Percentiles rank a stretch among this genome's conserved stretches.
phyloP scores from a whole-genome alignment of 1,140 invertebrate species.

The Aphaenogaster rudis region DNA sequence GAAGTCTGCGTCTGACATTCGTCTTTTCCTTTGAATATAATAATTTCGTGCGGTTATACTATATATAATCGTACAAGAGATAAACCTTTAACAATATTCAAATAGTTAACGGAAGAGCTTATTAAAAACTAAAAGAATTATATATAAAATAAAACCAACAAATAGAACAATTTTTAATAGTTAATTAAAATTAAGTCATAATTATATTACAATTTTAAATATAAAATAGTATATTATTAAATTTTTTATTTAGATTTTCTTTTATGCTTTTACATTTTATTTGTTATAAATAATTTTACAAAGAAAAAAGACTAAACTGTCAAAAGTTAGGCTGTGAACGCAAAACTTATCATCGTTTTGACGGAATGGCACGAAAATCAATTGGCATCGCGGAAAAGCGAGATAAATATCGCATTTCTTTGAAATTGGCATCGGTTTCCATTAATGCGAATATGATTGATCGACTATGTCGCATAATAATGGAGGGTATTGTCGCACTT shows the following conservation, averaged over 20 bases:
- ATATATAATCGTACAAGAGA: background rate
- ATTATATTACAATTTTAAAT: constrained; percentile 4
- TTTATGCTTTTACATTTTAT: background rate
- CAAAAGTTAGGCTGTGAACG: background rate
- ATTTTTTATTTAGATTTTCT: background rate
- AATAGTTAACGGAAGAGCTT: background rate
- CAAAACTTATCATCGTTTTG: background rate
- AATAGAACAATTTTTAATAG: background rate
- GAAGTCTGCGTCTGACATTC: background rate
- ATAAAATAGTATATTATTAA: background rate
- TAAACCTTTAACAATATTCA: background rate
- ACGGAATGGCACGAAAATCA: background rate
- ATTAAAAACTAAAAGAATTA: background rate
- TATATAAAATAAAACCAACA: too few relatives aligned
- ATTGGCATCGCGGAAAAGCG: background rate
- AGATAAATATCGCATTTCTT: background rate
- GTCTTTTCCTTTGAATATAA: background rate
- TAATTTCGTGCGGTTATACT: background rate
- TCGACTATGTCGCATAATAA: constrained; percentile 24
- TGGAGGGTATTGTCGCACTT: background rate
- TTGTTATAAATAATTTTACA: background rate
- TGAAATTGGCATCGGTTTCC: background rate
- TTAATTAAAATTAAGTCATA: background rate
- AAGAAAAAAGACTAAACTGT: background rate
- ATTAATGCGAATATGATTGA: constrained; percentile 37